Percentiles rank a stretch among this genome's conserved stretches.
These are phyloP conservation scores for Amblyraja radiata DNA, from an alignment of 2,797 vertebrate genomes.

Conservation along the genomic window DNA sequence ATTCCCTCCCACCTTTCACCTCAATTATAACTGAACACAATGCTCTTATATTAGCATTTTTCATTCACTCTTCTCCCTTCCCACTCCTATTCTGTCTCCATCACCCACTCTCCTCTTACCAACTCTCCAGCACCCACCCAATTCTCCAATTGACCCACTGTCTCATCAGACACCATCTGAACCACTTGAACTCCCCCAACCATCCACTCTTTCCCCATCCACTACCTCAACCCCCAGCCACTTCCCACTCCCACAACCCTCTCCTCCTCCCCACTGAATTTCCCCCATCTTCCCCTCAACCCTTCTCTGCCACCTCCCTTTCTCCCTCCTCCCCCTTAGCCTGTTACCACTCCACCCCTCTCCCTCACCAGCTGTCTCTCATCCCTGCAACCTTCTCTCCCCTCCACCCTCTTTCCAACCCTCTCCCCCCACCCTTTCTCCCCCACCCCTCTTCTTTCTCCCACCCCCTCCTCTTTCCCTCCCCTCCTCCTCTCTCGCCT, in stretches of 20 bases:
- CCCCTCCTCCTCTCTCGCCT: too few relatives aligned
- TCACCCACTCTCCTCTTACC: too few relatives aligned
- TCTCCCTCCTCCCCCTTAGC: neutral
- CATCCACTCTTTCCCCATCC: neutral
- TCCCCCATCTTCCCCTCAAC: neutral
- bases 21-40: too few relatives aligned
- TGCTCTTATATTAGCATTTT: too few relatives aligned
- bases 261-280: too few relatives aligned
- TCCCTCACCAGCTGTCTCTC: neutral
- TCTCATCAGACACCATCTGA: too few relatives aligned
- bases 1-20: too few relatives aligned
- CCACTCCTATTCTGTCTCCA: too few relatives aligned
- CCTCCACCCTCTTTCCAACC: neutral
- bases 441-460: neutral
- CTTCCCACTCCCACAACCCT: neutral
- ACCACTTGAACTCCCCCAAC: too few relatives aligned
- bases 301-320: neutral
- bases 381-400: neutral
- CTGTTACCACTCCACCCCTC: rapidly evolving
- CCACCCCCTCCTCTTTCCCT: neutral
- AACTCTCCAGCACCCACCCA: too few relatives aligned
- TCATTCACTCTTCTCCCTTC: too few relatives aligned
- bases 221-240: neutral
- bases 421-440: neutral
- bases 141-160: too few relatives aligned